Percentiles rank a stretch among this genome's conserved stretches.
These are phyloP conservation scores for Cydia pomonella DNA, from an alignment of 1,140 invertebrate species.

Conservation along the genomic window DNA sequence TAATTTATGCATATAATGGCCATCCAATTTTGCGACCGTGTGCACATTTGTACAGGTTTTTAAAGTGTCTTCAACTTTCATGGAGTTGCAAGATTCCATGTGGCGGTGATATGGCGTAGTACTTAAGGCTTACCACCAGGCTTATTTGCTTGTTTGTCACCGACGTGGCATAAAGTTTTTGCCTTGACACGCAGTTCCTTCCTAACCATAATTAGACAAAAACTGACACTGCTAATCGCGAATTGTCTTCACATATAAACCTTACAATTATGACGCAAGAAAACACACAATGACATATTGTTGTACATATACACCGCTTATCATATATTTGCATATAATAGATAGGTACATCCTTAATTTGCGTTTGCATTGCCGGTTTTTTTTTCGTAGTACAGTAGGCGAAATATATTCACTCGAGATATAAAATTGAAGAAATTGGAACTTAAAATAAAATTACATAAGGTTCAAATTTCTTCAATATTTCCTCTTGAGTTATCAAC, in stretches of 20 bases:
- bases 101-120: background rate
- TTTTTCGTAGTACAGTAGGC: background rate
- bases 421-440: too few relatives aligned
- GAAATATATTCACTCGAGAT: background rate
- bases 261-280: conserved; percentile 41
- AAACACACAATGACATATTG: conserved; percentile 47
- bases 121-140: background rate
- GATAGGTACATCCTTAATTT: conserved; percentile 28
- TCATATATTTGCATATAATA: conserved; percentile 39
- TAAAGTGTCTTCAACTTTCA: too few relatives aligned
- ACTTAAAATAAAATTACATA: too few relatives aligned
- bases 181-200: conserved; percentile 3
- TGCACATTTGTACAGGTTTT: too few relatives aligned
- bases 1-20: too few relatives aligned
- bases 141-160: background rate
- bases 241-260: conserved; percentile 33
- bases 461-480: too few relatives aligned
- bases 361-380: background rate
- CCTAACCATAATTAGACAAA: conserved; percentile 36
- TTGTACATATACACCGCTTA: conserved; percentile 34
- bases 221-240: conserved; percentile 43
- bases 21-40: too few relatives aligned
- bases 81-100: background rate
- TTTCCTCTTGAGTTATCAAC: too few relatives aligned
- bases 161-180: background rate